These are phyloP conservation scores for Calvadosia cruxmelitensis DNA, from an alignment of 30 jellyfish, hydroid and myxozoan species.

Conservation along the genomic window DNA sequence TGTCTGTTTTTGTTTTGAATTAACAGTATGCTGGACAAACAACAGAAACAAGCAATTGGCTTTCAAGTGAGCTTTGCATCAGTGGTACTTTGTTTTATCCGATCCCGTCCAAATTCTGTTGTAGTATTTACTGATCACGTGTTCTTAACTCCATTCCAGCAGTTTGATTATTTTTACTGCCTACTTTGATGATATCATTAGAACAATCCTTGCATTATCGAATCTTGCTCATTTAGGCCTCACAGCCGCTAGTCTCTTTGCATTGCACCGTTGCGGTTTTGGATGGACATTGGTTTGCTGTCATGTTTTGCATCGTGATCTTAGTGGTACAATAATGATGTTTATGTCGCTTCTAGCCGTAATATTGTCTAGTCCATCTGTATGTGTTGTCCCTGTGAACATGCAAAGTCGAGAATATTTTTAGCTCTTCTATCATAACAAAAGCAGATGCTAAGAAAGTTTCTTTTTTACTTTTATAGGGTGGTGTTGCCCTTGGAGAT, in stretches of 20 bases:
- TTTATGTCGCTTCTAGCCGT: no score
- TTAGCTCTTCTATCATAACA: no score
- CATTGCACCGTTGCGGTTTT: no score
- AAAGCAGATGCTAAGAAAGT: not conserved
- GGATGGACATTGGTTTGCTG: no score
- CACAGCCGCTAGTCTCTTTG: no score
- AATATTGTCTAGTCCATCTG: no score
- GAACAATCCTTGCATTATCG: no score
- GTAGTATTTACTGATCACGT: not conserved
- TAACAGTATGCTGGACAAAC: slow-evolving; percentile 86
- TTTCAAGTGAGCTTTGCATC: slow-evolving; percentile 27
- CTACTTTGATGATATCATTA: no score
- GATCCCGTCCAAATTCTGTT: not conserved
- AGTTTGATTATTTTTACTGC: not conserved
- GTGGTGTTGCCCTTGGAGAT: slow-evolving; percentile 71
- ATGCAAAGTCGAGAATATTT: no score
- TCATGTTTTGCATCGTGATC: not conserved
- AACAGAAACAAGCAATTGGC: slow-evolving; percentile 89
- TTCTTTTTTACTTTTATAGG: slow-evolving; percentile 7
- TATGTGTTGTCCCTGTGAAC: no score
- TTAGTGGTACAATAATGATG: not conserved
- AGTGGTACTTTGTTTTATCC: not conserved
- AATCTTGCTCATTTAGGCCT: no score
- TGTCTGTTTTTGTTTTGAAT: no score
- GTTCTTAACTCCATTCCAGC: not conserved